These are phyloP conservation scores for Tapera naevia DNA, from an alignment of 2,797 vertebrate species.

Conservation along the genomic window DNA sequence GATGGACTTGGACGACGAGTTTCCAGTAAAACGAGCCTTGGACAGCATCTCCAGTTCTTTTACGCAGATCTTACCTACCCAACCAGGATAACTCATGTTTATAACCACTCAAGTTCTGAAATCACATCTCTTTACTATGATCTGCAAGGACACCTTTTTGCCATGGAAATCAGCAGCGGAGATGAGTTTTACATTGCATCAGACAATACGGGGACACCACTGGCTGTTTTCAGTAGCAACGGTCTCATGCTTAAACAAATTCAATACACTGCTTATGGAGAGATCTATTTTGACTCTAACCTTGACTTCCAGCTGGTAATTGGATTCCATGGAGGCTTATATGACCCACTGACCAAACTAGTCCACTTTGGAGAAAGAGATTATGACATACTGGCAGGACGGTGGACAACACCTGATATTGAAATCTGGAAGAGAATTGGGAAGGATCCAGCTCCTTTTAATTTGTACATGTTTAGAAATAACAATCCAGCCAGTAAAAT, in stretches of 20 bases:
- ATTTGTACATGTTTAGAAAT: conserved; percentile 97
- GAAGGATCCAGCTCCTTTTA: conserved; percentile 93
- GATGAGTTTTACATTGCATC: conserved; percentile 98
- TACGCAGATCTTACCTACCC: conserved; percentile 95
- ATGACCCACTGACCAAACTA: conserved; percentile 94
- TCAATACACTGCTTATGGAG: conserved; percentile 97
- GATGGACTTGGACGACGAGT: conserved; percentile 94
- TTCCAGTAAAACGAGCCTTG: conserved; percentile 91
- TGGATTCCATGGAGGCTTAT: conserved; percentile 96
- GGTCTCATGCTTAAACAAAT: conserved; percentile 96
- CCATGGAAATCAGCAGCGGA: conserved; percentile 98
- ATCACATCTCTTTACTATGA: conserved; percentile 98
- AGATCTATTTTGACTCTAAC: conserved; percentile 97
- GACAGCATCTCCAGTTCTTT: conserved; percentile 96
- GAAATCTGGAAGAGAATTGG: conserved; percentile 90
- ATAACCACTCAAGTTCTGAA: conserved; percentile 97
- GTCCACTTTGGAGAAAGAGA: conserved; percentile 96
- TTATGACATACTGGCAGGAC: conserved; percentile 95
- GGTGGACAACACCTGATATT: conserved; percentile 95
- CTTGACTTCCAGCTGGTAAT: conserved; percentile 95
- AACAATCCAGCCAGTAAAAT: conserved; percentile 99
- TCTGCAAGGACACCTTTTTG: conserved; percentile 96
- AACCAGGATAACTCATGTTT: conserved; percentile 94
- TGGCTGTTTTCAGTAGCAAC: conserved; percentile 96
- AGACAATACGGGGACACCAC: conserved; percentile 93